phyloP scores from a whole-genome alignment of 2,888 invertebrate genomes.

The Venusia cambrica region DNA sequence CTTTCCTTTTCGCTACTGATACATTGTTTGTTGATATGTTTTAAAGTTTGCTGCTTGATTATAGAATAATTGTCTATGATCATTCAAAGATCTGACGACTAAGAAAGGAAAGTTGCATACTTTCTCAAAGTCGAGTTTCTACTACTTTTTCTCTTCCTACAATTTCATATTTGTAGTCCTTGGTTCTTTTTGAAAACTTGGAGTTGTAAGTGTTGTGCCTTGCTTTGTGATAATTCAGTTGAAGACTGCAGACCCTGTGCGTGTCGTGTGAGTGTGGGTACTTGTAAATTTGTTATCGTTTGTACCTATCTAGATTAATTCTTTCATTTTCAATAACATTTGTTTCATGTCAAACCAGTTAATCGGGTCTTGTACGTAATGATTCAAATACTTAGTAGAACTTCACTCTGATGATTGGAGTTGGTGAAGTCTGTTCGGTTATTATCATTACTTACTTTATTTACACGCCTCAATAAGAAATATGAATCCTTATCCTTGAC shows the following conservation, averaged over 20 bases:
- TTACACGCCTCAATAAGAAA: constrained; percentile 16
- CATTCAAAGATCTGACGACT: no score
- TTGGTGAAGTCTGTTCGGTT: background rate
- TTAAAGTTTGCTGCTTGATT: background rate
- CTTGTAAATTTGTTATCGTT: constrained; percentile 56
- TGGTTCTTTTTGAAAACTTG: constrained; percentile 34
- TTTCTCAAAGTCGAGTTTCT: background rate
- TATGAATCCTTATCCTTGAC: constrained; percentile 8
- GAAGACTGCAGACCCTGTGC: constrained; percentile 72
- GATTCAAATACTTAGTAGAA: background rate
- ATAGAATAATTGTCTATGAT: background rate
- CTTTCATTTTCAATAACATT: constrained; percentile 28
- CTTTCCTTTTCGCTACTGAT: no score
- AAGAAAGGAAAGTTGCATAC: no score
- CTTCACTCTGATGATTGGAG: background rate
- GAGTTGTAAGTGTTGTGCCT: constrained; percentile 54
- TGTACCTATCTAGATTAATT: constrained; percentile 57
- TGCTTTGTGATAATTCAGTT: constrained; percentile 70
- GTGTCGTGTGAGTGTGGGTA: constrained; percentile 66
- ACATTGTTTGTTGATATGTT: background rate
- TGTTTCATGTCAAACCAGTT: constrained; percentile 28
- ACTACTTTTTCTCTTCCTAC: constrained; percentile 7
- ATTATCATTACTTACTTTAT: constrained; percentile 9
- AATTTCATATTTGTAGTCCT: no score
- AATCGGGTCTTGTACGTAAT: background rate